These are phyloP conservation scores for Gambusia affinis DNA, from an alignment of 2,113 vertebrate genomes.

Conservation along the genomic window DNA sequence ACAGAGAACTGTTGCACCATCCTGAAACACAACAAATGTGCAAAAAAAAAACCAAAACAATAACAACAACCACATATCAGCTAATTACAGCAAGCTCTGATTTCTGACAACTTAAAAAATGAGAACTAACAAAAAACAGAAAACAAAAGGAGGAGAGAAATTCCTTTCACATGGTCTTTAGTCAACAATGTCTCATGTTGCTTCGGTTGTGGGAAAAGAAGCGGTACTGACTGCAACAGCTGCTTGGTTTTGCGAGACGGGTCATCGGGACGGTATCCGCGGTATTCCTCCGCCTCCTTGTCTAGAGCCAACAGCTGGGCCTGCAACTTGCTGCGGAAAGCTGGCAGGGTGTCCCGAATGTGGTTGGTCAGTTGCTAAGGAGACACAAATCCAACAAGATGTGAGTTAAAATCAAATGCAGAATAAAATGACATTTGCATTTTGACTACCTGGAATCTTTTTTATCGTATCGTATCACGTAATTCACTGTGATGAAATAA, in stretches of 20 bases:
- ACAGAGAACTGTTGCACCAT: conserved; percentile 98
- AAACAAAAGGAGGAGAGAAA: neutral
- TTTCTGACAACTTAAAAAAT: neutral
- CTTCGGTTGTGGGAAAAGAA: conserved; percentile 21
- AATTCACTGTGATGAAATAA: conserved; percentile 7
- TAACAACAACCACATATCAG: neutral
- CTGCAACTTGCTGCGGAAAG: conserved; percentile 92
- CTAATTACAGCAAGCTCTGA: neutral
- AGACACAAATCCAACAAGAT: conserved; percentile 31
- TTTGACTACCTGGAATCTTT: too few relatives aligned
- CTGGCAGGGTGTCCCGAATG: conserved; percentile 91
- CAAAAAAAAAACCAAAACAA: neutral
- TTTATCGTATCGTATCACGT: neutral
- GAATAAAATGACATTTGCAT: neutral
- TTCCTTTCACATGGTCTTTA: conserved; percentile 4
- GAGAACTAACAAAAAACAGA: neutral
- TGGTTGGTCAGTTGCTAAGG: conserved; percentile 95
- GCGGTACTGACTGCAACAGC: conserved; percentile 87
- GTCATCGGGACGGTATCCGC: conserved; percentile 92
- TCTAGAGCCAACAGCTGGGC: conserved; percentile 90
- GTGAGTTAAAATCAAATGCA: conserved; percentile 3
- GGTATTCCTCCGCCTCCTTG: conserved; percentile 93
- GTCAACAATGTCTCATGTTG: conserved; percentile 19
- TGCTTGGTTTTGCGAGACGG: conserved; percentile 95
- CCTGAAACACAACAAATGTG: conserved; percentile 62